These are phyloP conservation scores for Megalopta genalis DNA, from an alignment of 1,140 invertebrate species.

Conservation along the genomic window DNA sequence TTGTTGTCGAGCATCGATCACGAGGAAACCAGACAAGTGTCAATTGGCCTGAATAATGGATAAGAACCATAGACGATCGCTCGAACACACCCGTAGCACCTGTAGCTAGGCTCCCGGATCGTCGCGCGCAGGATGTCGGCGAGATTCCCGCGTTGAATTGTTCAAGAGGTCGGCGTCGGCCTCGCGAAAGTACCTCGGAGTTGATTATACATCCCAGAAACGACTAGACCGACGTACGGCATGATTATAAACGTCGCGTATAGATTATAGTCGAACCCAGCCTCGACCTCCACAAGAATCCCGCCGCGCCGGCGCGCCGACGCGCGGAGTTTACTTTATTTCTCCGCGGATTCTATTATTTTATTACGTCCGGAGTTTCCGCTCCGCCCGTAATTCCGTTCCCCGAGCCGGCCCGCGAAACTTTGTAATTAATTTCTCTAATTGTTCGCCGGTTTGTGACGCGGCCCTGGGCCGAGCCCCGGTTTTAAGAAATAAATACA, in stretches of 20 bases:
- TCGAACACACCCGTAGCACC: neutral
- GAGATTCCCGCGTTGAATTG: neutral
- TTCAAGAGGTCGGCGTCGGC: too few species aligned
- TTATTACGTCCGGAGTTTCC: neutral
- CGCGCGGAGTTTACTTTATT: neutral
- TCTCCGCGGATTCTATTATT: neutral
- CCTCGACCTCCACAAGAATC: too few species aligned
- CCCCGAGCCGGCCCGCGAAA: neutral
- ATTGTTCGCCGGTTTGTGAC: neutral
- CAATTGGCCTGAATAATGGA: too few species aligned
- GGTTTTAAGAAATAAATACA: neutral
- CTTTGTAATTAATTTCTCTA: slow-evolving; percentile 1
- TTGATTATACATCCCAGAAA: neutral
- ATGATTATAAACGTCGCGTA: neutral
- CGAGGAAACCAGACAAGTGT: too few species aligned
- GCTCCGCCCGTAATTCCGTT: neutral
- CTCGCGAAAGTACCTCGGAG: neutral
- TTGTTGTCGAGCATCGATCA: too few species aligned
- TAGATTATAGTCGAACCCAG: neutral
- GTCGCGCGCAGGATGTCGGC: too few species aligned
- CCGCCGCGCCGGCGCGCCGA: neutral
- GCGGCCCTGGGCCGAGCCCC: neutral
- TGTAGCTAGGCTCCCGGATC: neutral
- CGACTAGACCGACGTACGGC: neutral
- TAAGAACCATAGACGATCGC: too few species aligned